A percentile compares a stretch with the other conserved stretches of the same genome.
Evolutionary conservation across 2,888 invertebrate species (phyloP).

Genomic region (Megalurothrips usitatus): DNA sequence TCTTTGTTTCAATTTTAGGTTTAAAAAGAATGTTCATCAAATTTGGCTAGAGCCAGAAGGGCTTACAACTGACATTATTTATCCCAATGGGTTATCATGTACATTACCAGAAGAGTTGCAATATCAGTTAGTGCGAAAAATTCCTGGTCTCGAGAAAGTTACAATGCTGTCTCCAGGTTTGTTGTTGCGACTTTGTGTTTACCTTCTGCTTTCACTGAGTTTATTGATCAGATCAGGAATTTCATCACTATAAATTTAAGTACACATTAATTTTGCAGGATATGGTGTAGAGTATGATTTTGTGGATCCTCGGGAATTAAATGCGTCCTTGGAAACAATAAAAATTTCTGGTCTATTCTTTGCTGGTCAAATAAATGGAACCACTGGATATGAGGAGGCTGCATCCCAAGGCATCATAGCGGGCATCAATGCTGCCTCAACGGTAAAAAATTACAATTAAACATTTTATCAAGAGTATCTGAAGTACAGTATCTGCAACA

Average conservation of each 20-base stretch:
- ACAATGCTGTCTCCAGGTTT: conserved; percentile 60
- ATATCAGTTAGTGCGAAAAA: conserved; percentile 58
- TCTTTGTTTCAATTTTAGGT: conserved; percentile 46
- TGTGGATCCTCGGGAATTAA: conserved; percentile 78
- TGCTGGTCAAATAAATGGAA: conserved; percentile 90
- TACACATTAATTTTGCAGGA: conserved; percentile 43
- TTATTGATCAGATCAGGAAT: background rate
- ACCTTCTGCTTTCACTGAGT: too few relatives aligned
- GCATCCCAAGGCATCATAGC: conserved; percentile 84
- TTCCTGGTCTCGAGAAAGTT: conserved; percentile 71
- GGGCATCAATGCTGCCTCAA: conserved; percentile 69
- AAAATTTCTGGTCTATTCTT: conserved; percentile 66
- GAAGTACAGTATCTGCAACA: too few relatives aligned
- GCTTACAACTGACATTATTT: conserved; percentile 66
- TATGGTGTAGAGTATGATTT: conserved; percentile 88
- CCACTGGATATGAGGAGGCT: conserved; percentile 89
- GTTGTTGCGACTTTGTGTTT: conserved; percentile 27
- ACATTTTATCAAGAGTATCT: background rate
- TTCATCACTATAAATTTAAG: too few relatives aligned
- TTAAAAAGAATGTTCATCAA: conserved; percentile 62
- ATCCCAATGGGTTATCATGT: conserved; percentile 82
- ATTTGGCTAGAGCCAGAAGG: conserved; percentile 89
- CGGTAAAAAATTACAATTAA: conserved; percentile 44
- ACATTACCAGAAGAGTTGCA: conserved; percentile 77
- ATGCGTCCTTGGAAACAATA: conserved; percentile 67